phyloP scores from a whole-genome alignment of 1,140 invertebrate species.

The Phocides pigmalion region DNA sequence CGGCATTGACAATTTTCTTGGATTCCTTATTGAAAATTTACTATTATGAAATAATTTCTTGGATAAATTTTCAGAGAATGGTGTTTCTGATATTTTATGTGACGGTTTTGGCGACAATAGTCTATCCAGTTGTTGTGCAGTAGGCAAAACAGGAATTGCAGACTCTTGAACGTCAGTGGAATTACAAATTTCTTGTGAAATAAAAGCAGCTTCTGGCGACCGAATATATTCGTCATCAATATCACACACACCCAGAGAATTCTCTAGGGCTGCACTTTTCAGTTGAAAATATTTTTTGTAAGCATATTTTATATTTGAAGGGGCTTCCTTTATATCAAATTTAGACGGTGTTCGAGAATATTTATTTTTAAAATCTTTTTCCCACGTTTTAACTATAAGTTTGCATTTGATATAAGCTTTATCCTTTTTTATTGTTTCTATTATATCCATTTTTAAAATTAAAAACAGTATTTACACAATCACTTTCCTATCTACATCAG shows the following conservation, averaged over 20 bases:
- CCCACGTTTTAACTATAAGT: slow-evolving; percentile 90
- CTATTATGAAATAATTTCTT: slow-evolving; percentile 89
- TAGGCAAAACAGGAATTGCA: slow-evolving; percentile 57
- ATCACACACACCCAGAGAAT: slow-evolving; percentile 84
- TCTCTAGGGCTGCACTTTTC: slow-evolving; percentile 89
- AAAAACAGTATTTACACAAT: no score
- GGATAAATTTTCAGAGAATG: slow-evolving; percentile 81
- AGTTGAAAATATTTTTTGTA: slow-evolving; percentile 92
- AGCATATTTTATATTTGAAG: slow-evolving; percentile 87
- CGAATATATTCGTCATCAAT: slow-evolving; percentile 61
- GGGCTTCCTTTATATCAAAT: slow-evolving; percentile 91
- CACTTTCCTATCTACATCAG: no score
- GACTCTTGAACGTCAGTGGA: slow-evolving; percentile 46
- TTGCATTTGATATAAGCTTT: slow-evolving; percentile 86
- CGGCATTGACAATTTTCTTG: slow-evolving; percentile 86
- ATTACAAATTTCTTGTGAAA: slow-evolving; percentile 21
- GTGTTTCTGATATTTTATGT: slow-evolving; percentile 29
- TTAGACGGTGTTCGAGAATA: slow-evolving; percentile 89
- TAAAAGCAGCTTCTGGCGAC: slow-evolving; percentile 52
- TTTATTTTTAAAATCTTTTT: slow-evolving; percentile 89
- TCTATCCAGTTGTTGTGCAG: slow-evolving; percentile 60
- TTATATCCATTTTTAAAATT: slow-evolving; percentile 60
- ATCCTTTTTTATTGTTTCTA: slow-evolving; percentile 70
- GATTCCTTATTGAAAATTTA: slow-evolving; percentile 89
- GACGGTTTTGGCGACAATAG: slow-evolving; percentile 72